These are phyloP conservation scores for Allophyes oxyacanthae DNA, from an alignment of 2,888 invertebrate genomes.

Conservation along the genomic window DNA sequence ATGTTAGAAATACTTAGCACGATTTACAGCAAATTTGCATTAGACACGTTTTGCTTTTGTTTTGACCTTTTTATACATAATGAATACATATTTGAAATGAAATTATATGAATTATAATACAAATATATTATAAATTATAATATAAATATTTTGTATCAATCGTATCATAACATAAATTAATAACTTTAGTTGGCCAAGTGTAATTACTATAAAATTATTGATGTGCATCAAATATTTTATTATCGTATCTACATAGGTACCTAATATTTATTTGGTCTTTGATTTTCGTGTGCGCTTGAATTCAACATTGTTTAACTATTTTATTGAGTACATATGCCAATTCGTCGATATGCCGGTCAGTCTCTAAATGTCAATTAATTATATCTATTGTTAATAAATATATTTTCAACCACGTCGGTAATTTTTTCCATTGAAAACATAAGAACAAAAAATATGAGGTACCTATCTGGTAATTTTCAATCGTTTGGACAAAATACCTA, in stretches of 20 bases:
- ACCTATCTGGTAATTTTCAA: neutral
- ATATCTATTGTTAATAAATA: constrained; percentile 19
- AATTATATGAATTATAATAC: too few relatives aligned
- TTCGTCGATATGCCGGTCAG: neutral
- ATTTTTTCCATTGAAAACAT: neutral
- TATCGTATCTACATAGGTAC: constrained; percentile 1
- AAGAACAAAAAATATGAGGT: neutral
- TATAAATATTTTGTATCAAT: neutral
- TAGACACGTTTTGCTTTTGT: too few relatives aligned
- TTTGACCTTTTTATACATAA: too few relatives aligned
- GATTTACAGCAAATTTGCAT: too few relatives aligned
- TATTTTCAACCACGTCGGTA: constrained; percentile 3
- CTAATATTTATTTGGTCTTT: neutral
- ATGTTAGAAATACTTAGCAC: constrained; percentile 6
- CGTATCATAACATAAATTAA: too few relatives aligned
- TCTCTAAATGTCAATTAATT: constrained; percentile 53
- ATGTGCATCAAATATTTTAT: neutral
- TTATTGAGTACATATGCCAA: constrained; percentile 2
- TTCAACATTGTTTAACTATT: constrained; percentile 10
- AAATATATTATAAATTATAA: too few relatives aligned
- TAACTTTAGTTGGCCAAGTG: too few relatives aligned
- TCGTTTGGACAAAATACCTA: neutral
- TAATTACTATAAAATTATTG: neutral
- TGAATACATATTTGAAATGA: too few relatives aligned
- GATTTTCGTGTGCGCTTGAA: constrained; percentile 15